Conservation (phyloP, 1,140 invertebrate species). For the Wasmannia auropunctata region DNA sequence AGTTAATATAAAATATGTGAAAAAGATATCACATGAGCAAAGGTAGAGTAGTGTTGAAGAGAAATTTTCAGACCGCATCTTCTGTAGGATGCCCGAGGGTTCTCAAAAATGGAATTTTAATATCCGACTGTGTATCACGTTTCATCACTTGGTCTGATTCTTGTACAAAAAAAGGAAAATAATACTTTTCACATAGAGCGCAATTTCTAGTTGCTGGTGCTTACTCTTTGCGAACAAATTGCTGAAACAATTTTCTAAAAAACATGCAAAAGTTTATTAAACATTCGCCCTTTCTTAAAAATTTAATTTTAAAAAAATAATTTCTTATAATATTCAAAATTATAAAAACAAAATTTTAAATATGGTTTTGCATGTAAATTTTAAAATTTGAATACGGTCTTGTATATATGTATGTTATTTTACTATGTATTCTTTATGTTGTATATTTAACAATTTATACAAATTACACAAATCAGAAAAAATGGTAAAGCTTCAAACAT, state of each 20-base stretch:
- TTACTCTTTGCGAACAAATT: constrained; percentile 22
- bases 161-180: not conserved
- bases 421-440: not conserved
- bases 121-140: constrained; percentile 23
- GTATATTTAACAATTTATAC: not conserved
- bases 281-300: not conserved
- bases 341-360: not conserved
- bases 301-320: not conserved
- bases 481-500: not conserved
- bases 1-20: constrained; percentile 12
- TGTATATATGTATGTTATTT: not conserved
- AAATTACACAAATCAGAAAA: not conserved
- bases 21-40: not conserved
- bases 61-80: not conserved
- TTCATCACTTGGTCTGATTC: constrained; percentile 4
- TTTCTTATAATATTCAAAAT: too few relatives aligned
- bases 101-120: constrained; percentile 56
- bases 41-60: not conserved
- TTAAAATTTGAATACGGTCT: not conserved
- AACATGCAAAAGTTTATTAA: not conserved
- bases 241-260: constrained; percentile 1
- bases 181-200: not conserved
- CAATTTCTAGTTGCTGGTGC: not conserved
- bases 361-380: too few relatives aligned
- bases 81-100: constrained; percentile 1